Evolutionary conservation across 1,140 invertebrate genomes (phyloP), one percentile per base, ranked within the genome.

Genomic region (Drosophila arawakana): DNA sequence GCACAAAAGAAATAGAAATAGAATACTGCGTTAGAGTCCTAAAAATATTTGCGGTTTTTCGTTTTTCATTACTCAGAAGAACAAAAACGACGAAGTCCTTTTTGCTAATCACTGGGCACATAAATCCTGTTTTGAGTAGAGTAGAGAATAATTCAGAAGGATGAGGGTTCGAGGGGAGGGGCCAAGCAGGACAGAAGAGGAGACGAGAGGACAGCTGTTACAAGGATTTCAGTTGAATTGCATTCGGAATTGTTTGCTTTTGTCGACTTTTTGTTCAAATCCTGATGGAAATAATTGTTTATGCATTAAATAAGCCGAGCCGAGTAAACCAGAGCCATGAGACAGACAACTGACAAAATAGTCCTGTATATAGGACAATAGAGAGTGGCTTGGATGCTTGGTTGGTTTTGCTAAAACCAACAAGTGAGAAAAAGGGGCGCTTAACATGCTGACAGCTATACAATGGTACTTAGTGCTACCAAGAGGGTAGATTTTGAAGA

Each of bases 211-310:
- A 50, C 73, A 78, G 73, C 73, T 71, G 76, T 44, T 54, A 57
- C 47, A 50, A 30, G 21, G 58, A 55, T 63, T 75, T 71, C 43
- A 44, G 43, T 75, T 43, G 67, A 71, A 75, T 63, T 75, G 73
- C 59, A 63, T 59, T 70, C 57, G 54, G 52, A 81, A 78, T 78
- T 86, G 76, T 88, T 86, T 86, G 73, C 84, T 67, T 86, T 80
- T 86, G 83, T 86, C 83, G 83, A 86, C 83, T 86, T 88, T 88
- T 88, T 88, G 82, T 78, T 83, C 69, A 86, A 90, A 90, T 86
- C 77, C 80, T 86, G 82, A 90, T 90, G 82, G 82, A 80, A 90
- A 90, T 90, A 90, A 90, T 90, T 86, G 86, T 86, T 90, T 82
- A 82, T 85, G 81, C 78, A 85, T 90, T 85, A 84, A 89, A 86